phyloP scores from a whole-genome alignment of 2,797 vertebrate species.

The Gallirallus australis region DNA sequence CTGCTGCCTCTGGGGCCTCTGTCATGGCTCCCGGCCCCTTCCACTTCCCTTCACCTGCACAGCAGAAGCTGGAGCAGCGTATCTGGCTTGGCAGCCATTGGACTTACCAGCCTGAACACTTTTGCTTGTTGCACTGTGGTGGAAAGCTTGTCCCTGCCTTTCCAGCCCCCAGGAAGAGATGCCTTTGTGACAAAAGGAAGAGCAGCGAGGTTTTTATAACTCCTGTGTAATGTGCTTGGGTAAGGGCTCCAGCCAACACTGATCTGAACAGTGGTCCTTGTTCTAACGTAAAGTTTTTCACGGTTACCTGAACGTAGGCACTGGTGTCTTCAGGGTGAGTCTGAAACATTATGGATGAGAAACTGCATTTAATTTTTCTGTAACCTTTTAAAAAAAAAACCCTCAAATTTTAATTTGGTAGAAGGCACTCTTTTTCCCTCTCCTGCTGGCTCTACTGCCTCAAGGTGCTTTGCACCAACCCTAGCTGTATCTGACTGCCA shows the following conservation, averaged over 20 bases:
- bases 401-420: not conserved
- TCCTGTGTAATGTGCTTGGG: not conserved
- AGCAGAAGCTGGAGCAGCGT: not conserved
- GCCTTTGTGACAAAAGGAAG: not conserved
- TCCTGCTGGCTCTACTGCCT: not conserved
- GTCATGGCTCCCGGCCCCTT: fast-evolving
- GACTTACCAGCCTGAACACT: not conserved
- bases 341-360: not conserved
- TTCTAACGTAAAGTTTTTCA: not conserved
- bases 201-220: not conserved
- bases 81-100: not conserved
- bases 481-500: not conserved
- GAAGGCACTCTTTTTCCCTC: not conserved
- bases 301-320: not conserved
- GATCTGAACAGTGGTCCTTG: not conserved
- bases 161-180: not conserved
- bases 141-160: not conserved
- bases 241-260: not conserved
- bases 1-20: not conserved
- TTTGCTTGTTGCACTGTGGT: not conserved
- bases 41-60: not conserved
- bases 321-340: not conserved
- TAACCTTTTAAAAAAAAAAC: not conserved
- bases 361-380: not conserved
- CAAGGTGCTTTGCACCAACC: not conserved